Percentiles rank a stretch among this genome's conserved stretches.
phyloP scores from a whole-genome alignment of 2,797 vertebrate species.

The Dallia pectoralis region DNA sequence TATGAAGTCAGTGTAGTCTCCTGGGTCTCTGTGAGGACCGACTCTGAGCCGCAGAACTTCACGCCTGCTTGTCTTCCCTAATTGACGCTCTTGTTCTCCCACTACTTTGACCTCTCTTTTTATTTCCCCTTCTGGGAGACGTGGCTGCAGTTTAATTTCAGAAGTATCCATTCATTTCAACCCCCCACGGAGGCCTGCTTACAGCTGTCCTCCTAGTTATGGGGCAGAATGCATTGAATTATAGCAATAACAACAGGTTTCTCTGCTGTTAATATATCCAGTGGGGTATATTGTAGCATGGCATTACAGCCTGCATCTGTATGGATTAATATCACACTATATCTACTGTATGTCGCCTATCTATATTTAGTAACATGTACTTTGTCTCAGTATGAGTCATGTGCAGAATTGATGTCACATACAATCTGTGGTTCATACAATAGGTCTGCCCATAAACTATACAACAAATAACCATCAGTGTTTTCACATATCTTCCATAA shows the following conservation, averaged over 20 bases:
- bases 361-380: neutral
- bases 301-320: neutral
- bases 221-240: neutral
- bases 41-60: conserved; percentile 47
- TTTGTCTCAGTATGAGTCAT: neutral
- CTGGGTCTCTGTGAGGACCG: conserved; percentile 49
- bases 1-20: conserved; percentile 35
- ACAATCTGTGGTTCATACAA: neutral
- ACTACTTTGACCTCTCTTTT: conserved; percentile 39
- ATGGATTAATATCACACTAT: neutral
- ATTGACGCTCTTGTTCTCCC: conserved; percentile 59
- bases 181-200: conserved; percentile 1
- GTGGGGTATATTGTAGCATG: neutral
- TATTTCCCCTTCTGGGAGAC: conserved; percentile 37
- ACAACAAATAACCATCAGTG: neutral
- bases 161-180: conserved; percentile 25
- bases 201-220: neutral
- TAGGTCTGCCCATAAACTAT: neutral
- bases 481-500: neutral
- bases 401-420: neutral
- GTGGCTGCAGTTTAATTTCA: neutral
- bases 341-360: neutral
- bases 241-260: neutral
- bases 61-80: conserved; percentile 56
- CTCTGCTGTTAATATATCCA: neutral